phyloP scores from a whole-genome alignment of 2,797 vertebrate genomes.

The Bovichtus variegatus region DNA sequence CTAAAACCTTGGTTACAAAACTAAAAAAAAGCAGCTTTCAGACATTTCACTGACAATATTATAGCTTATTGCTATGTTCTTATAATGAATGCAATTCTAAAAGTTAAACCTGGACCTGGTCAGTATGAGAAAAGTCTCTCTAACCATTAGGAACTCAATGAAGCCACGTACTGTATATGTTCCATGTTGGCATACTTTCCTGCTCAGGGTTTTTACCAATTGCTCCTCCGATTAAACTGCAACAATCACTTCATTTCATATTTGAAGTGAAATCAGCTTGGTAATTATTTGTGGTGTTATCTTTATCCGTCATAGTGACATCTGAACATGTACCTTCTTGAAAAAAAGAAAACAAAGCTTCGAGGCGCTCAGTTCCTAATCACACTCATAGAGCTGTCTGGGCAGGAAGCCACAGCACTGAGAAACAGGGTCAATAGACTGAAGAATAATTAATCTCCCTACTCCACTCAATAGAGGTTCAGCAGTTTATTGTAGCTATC shows the following conservation, averaged over 20 bases:
- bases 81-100: too few species aligned
- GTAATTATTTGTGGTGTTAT: conserved; percentile 25
- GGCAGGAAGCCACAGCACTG: conserved; percentile 54
- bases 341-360: neutral
- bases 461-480: conserved; percentile 52
- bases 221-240: neutral
- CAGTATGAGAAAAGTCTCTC: neutral
- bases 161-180: neutral
- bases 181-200: neutral
- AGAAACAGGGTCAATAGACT: conserved; percentile 56
- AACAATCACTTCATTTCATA: neutral
- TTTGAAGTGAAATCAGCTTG: conserved; percentile 10
- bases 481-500: conserved; percentile 55
- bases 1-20: neutral
- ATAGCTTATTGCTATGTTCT: too few species aligned
- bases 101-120: neutral
- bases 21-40: neutral
- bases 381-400: conserved; percentile 20
- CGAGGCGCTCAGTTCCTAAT: conserved; percentile 21
- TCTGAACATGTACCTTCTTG: conserved; percentile 11
- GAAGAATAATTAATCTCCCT: conserved; percentile 57
- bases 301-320: conserved; percentile 19
- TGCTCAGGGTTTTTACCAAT: neutral
- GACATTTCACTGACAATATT: neutral
- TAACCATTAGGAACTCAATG: neutral